phyloP scores from a whole-genome alignment of 2,888 invertebrate genomes.

The Argyresthia albistria region DNA sequence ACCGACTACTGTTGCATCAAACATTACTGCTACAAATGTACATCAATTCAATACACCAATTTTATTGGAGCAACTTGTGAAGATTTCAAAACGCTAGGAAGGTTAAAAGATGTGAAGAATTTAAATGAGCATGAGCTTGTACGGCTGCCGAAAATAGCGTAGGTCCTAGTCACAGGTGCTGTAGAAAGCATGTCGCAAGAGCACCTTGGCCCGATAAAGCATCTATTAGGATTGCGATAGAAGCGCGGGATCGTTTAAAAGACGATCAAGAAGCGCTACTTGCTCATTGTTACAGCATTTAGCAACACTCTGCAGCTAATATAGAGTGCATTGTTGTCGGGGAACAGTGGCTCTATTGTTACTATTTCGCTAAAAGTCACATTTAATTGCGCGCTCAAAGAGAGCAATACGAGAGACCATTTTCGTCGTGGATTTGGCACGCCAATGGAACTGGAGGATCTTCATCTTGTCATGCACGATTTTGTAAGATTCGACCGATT shows the following conservation, averaged over 20 bases:
- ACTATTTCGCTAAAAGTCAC: conserved; percentile 47
- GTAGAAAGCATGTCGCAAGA: conserved; percentile 59
- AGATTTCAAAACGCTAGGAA: conserved; percentile 45
- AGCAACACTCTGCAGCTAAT: conserved; percentile 40
- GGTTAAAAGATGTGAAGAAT: conserved; percentile 37
- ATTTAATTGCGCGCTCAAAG: conserved; percentile 42
- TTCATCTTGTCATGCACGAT: conserved; percentile 33
- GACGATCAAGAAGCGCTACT: conserved; percentile 60
- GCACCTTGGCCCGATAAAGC: conserved; percentile 55
- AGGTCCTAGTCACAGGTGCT: conserved; percentile 49
- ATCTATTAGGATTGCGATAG: conserved; percentile 53
- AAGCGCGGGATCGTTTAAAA: conserved; percentile 63
- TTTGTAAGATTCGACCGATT: conserved; percentile 24
- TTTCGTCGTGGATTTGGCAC: conserved; percentile 18
- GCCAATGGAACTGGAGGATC: conserved; percentile 24
- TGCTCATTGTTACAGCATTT: conserved; percentile 48
- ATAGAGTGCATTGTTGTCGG: conserved; percentile 43
- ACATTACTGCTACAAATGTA: conserved; percentile 3
- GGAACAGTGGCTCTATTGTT: conserved; percentile 41
- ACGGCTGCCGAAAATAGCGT: conserved; percentile 26
- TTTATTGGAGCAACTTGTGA: conserved; percentile 8
- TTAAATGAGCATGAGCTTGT: conserved; percentile 22
- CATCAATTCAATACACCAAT: too few species aligned
- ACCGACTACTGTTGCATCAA: conserved; percentile 45
- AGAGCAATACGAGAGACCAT: conserved; percentile 21